Percentiles rank a stretch among this genome's conserved stretches.
These are phyloP conservation scores for Brachionus plicatilis DNA, from an alignment of 1,140 invertebrate genomes.

Conservation along the genomic window DNA sequence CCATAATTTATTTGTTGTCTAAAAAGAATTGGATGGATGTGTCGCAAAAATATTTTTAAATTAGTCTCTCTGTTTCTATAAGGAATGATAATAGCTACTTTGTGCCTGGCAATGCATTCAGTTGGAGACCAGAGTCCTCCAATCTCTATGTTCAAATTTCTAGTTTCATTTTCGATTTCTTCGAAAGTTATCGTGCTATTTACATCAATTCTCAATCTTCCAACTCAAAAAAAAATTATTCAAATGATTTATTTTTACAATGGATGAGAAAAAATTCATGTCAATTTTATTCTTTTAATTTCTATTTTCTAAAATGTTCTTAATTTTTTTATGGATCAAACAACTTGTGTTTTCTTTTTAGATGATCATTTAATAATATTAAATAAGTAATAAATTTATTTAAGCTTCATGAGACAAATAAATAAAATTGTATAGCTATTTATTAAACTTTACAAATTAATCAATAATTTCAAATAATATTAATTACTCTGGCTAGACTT, in stretches of 20 bases:
- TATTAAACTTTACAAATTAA: no score
- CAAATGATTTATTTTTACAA: not conserved
- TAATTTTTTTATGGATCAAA: no score
- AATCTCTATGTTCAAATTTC: not conserved
- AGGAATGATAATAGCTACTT: slow-evolving; percentile 41
- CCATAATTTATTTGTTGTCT: slow-evolving; percentile 47
- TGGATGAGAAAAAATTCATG: not conserved
- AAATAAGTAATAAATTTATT: no score
- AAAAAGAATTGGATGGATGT: slow-evolving; percentile 46
- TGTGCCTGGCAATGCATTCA: slow-evolving; percentile 66
- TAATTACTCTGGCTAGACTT: no score
- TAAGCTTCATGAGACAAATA: no score
- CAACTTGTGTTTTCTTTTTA: no score
- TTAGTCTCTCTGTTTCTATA: slow-evolving; percentile 46
- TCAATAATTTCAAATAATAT: no score
- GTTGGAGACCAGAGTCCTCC: slow-evolving; percentile 63
- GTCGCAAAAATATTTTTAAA: slow-evolving; percentile 45
- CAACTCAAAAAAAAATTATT: not conserved
- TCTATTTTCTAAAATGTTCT: no score
- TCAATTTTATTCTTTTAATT: no score
- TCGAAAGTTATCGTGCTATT: not conserved
- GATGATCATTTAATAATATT: no score
- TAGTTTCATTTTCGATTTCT: not conserved
- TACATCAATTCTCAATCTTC: not conserved
- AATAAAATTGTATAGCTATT: no score